A percentile compares a stretch with the other conserved stretches of the same genome.
Evolutionary conservation across 2,113 vertebrate genomes (phyloP).

Genomic region (Bucco capensis): DNA sequence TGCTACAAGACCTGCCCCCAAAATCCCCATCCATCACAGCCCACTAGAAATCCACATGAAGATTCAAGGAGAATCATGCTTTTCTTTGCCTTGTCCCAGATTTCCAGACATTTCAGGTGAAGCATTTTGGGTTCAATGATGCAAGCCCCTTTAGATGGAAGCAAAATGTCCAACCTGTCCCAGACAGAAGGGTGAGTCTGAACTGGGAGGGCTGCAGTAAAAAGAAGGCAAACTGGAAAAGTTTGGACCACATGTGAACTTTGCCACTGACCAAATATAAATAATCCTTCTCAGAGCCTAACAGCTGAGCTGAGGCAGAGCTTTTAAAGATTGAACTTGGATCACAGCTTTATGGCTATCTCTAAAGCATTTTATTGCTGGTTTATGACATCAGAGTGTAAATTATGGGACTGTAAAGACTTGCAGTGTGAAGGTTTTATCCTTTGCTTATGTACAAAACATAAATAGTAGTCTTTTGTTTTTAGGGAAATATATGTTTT

Average conservation of each 20-base stretch:
- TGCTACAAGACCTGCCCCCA: background rate
- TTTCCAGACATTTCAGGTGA: background rate
- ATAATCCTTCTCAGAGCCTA: background rate
- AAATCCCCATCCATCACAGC: background rate
- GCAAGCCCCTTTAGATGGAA: background rate
- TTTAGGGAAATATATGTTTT: background rate
- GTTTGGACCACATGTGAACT: background rate
- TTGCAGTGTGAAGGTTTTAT: background rate
- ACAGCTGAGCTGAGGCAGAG: background rate
- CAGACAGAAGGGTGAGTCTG: background rate
- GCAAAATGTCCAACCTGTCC: background rate
- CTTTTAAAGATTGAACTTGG: background rate
- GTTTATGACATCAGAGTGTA: background rate
- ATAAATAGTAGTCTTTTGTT: background rate
- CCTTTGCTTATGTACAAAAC: background rate
- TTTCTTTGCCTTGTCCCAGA: background rate
- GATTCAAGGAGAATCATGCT: background rate
- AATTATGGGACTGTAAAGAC: background rate
- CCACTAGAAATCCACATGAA: background rate
- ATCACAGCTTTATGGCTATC: background rate
- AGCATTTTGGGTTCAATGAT: background rate
- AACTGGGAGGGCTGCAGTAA: background rate
- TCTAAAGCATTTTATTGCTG: constrained; percentile 21
- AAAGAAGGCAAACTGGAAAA: background rate
- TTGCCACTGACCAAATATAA: background rate